phyloP scores from a whole-genome alignment of 2,113 vertebrate species.

The Pseudopodoces humilis region DNA sequence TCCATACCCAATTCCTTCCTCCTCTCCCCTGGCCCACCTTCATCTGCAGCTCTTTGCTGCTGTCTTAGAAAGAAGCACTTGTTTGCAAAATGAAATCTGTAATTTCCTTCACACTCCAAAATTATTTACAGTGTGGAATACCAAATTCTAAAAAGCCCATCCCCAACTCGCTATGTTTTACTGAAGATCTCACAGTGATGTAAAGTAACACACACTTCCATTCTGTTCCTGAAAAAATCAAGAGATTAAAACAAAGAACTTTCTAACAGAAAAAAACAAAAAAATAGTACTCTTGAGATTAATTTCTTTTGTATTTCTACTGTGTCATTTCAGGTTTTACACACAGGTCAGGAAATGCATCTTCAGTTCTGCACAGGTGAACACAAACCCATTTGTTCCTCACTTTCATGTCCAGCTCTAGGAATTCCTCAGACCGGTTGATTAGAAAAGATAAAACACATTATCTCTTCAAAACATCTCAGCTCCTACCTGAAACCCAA shows the following conservation, averaged over 20 bases:
- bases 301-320: not conserved
- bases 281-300: fast-evolving
- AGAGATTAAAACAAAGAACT: fast-evolving
- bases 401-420: not conserved
- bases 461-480: not conserved
- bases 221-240: not conserved
- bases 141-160: not conserved
- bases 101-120: not conserved
- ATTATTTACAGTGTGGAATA: not conserved
- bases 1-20: not conserved
- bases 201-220: not conserved
- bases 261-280: not conserved
- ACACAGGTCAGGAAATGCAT: not conserved
- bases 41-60: not conserved
- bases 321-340: not conserved
- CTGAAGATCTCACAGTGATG: not conserved
- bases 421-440: not conserved
- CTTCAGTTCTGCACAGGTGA: not conserved
- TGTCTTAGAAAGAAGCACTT: not conserved
- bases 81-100: not conserved
- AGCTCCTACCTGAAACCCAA: not conserved
- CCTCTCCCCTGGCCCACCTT: no score
- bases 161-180: not conserved
- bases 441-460: not conserved
- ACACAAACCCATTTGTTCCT: not conserved